Conservation (phyloP, 1,140 invertebrate species). For the Drosophila kikkawai region DNA sequence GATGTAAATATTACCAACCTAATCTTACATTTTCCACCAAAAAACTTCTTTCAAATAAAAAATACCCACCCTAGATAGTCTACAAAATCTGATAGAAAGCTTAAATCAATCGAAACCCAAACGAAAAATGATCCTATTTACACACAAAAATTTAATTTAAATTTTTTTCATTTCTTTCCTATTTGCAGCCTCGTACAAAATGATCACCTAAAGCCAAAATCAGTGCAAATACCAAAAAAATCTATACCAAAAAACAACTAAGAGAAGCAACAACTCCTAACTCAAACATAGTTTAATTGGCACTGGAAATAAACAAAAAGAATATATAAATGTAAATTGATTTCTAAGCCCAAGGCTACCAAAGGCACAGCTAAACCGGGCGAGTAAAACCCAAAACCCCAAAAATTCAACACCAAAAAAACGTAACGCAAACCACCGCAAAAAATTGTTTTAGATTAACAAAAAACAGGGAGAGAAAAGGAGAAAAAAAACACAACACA, state of each 20-base stretch:
- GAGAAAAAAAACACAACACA: constrained; percentile 10
- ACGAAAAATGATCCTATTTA: constrained; percentile 11
- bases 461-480: neutral
- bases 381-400: constrained; percentile 18
- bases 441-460: constrained; percentile 71
- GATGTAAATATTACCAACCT: neutral
- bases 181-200: constrained; percentile 52
- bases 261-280: constrained; percentile 19
- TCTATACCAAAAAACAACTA: constrained; percentile 12
- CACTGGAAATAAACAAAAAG: constrained; percentile 23
- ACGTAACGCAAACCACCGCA: constrained; percentile 76
- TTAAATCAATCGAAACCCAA: constrained; percentile 1
- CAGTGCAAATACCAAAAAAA: constrained; percentile 21
- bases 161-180: constrained; percentile 6
- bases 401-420: constrained; percentile 31
- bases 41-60: neutral
- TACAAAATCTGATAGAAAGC: neutral
- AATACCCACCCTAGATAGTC: neutral
- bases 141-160: constrained; percentile 14
- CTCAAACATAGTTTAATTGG: constrained; percentile 50
- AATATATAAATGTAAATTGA: constrained; percentile 48
- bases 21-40: neutral
- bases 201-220: constrained; percentile 58
- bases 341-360: constrained; percentile 26
- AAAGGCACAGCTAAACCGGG: constrained; percentile 9